Base-by-base conservation (phyloP, 2,113 vertebrate species). In the Helogale parvula region DNA sequence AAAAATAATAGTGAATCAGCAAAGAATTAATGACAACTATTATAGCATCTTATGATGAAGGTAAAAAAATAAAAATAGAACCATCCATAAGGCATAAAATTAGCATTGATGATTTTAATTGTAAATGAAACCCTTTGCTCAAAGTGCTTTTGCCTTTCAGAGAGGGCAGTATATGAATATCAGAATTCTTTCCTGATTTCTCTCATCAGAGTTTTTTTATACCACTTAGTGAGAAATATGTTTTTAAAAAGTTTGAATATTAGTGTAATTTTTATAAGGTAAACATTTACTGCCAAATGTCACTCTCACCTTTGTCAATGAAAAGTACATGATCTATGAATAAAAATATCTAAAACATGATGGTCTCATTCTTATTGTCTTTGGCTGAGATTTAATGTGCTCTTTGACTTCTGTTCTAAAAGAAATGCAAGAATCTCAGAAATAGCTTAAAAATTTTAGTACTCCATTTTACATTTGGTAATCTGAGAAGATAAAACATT, bases 141-240 rank as follows among this genome's bases (percentile, higher is more conserved):
- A 85, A 76, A 97, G 72, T 54, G 57, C 13, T 93, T 98, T 97
- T 96, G 47, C 25, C 72, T 23, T 41, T 88, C 6, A 97, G 38
- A 84, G 54, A 45, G 74, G 27, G 71, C 25, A 97, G 45, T 14
- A 11, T 90, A 81, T 35, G 69, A 52, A 21, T 50, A 92, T 85
- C 17, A 93, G 9, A 38, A 2, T 69, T 96, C 45, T 93, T 95
- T 97, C 35, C n/a, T 88, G 15, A 54, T 96, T 96, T 98, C 25
- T 47, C 41, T 60, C 82, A 41, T 80, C 63, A 97, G 50, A 71
- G 52, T 47, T 65, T 63, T 83, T 94, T 96, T 87, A 74, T 90
- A 87, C 50, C 27, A 85, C 45, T 96, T 68, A 63, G 38, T 93
- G 33, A 96, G 45, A 97, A 92, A 77, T 23, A 90, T 7, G 38